Percentiles rank a stretch among this genome's conserved stretches.
phyloP scores from a whole-genome alignment of 2,797 vertebrate genomes.

The Uromys caudimaculatus region DNA sequence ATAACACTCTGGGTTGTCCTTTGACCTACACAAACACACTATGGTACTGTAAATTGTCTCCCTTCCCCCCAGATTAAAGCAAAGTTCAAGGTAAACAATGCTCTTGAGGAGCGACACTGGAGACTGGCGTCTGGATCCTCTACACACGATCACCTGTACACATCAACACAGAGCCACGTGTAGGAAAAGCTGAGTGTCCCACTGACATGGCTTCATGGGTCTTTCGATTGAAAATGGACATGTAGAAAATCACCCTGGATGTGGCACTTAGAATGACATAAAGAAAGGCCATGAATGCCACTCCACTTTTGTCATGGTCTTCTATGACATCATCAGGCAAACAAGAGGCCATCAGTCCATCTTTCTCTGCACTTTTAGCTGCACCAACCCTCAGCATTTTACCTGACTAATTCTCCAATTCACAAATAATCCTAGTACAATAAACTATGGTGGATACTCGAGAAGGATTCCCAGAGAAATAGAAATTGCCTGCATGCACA shows the following conservation, averaged over 20 bases:
- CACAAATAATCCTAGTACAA: neutral
- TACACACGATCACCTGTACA: neutral
- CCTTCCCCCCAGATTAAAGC: neutral
- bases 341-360: too few species aligned
- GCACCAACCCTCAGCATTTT: neutral
- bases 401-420: neutral
- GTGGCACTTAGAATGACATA: neutral
- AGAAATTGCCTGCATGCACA: neutral
- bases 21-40: neutral
- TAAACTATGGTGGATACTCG: neutral
- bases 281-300: neutral
- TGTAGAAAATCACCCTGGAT: neutral
- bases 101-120: neutral
- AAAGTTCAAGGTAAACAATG: neutral
- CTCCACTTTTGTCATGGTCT: neutral
- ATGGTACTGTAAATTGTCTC: neutral
- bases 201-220: neutral
- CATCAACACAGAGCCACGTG: neutral
- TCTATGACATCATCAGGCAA: neutral
- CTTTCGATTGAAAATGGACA: neutral
- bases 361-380: neutral
- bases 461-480: slow-evolving; percentile 1
- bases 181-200: neutral
- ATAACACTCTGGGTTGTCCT: neutral
- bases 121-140: neutral